These are phyloP conservation scores for Dendrolimus pini DNA, from an alignment of 2,888 invertebrate genomes.

Conservation along the genomic window DNA sequence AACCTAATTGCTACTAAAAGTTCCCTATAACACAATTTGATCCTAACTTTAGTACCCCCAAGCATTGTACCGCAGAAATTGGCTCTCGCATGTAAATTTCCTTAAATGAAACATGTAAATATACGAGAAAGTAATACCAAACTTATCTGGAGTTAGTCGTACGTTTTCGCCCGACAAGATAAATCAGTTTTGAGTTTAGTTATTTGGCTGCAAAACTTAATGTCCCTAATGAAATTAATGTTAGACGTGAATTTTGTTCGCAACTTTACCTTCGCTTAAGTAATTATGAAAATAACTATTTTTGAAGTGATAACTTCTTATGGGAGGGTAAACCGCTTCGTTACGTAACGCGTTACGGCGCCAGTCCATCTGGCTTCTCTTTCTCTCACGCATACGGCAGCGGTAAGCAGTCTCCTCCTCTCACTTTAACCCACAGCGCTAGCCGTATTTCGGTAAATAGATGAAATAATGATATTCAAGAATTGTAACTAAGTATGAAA, in stretches of 20 bases:
- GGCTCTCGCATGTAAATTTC: background rate
- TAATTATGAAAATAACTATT: no score
- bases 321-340: no score
- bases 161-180: background rate
- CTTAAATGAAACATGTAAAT: background rate
- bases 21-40: background rate
- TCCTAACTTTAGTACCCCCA: background rate
- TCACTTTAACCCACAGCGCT: no score
- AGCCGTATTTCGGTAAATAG: no score
- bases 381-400: no score
- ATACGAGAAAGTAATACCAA: background rate
- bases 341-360: no score
- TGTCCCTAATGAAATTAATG: background rate
- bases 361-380: no score
- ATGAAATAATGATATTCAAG: no score
- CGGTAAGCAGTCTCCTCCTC: no score
- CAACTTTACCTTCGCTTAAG: no score
- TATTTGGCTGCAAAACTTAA: background rate
- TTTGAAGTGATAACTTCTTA: no score
- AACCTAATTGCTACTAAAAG: background rate
- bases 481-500: no score
- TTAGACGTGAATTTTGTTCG: background rate
- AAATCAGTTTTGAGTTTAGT: background rate
- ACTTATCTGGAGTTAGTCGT: background rate
- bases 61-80: background rate